Base-by-base conservation (phyloP, 2,797 vertebrate species). In the Pseudocheirus occidentalis region DNA sequence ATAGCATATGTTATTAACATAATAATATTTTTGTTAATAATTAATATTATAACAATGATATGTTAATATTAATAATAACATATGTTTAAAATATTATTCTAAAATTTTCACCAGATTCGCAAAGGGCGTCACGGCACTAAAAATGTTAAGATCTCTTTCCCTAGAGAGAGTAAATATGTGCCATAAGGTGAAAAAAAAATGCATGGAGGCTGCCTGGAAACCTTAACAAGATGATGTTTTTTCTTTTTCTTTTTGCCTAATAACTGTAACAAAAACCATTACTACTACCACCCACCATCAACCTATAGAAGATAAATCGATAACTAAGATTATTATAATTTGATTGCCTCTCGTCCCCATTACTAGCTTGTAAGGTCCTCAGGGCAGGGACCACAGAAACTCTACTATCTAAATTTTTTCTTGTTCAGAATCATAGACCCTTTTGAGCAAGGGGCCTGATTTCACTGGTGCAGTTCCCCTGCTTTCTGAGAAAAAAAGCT, bases 171-270 rank as follows among this genome's bases (percentile, higher is more conserved):
- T 66, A n/a, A 66, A n/a, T 66, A 66, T n/a, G 34, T 66, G 14
- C 1, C 9, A n/a, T n/a, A 13, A 5, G 34, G n/a, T 66, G 31
- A n/a, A n/a, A 66, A 29, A 66, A 29, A 66, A 66, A n/a, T 66
- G 5, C n/a, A 1, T n/a, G 5, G 34, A n/a, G 1, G 5, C 4
- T n/a, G 0, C 62, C 14, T 16, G 34, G 14, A n/a, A 66, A 66
- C 14, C 62, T 66, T 66, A 66, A 66, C 12, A n/a, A 16, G 34
- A n/a, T 66, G n/a, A 14, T 66, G 34, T 34, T 62, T 62, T 62
- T 12, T 16, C 13, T 66, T 66, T 66, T n/a, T 16, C 34, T 66
- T n/a, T n/a, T 66, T 18, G 34, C 14, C 62, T 7, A 66, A 66
- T n/a, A 66, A n/a, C 62, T 66, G 4, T 66, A 18, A 66, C 4